These are phyloP conservation scores for Aphidius ervi DNA, from an alignment of 1,140 invertebrate species.

Conservation along the genomic window DNA sequence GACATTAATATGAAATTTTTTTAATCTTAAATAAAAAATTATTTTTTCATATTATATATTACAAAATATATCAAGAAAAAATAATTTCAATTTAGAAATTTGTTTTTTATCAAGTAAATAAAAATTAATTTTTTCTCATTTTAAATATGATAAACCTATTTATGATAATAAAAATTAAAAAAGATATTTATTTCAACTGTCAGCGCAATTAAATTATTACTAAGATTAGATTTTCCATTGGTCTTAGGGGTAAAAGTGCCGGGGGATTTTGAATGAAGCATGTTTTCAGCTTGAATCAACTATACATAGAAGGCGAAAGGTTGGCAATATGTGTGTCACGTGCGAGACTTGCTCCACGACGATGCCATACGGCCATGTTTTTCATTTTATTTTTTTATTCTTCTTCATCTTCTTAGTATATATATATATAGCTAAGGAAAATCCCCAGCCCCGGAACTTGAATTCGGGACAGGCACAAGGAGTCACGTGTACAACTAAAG, in stretches of 20 bases:
- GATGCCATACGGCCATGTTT: constrained; percentile 4
- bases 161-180: neutral
- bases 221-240: constrained; percentile 30
- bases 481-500: constrained; percentile 30
- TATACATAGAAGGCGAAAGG: constrained; percentile 22
- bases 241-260: neutral
- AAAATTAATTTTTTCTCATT: no score
- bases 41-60: no score
- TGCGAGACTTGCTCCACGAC: constrained; percentile 17
- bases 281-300: constrained; percentile 25
- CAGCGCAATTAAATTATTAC: constrained; percentile 18
- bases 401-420: neutral
- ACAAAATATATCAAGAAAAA: no score
- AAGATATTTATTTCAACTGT: neutral
- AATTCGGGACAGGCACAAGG: constrained; percentile 9
- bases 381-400: neutral
- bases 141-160: no score
- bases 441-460: constrained; percentile 1
- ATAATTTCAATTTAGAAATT: no score
- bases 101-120: no score
- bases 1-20: no score
- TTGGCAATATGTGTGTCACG: constrained; percentile 41
- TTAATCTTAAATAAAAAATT: no score
- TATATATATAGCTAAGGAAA: neutral
- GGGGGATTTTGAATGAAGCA: neutral